These are phyloP conservation scores for Suricata suricatta DNA, from an alignment of 2,113 vertebrate genomes.

Conservation along the genomic window DNA sequence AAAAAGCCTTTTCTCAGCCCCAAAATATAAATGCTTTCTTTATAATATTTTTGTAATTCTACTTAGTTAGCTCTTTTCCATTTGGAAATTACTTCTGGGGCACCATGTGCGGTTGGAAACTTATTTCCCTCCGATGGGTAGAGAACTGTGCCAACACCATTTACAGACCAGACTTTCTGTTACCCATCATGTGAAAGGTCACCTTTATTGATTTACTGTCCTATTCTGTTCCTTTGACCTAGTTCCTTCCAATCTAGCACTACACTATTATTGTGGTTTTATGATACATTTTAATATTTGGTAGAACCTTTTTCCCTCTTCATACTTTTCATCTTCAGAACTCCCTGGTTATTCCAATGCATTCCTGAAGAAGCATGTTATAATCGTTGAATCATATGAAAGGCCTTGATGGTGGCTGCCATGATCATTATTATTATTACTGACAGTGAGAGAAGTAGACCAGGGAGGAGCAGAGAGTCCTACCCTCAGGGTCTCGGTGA, in stretches of 20 bases:
- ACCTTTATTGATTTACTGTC: neutral
- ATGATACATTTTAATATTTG: neutral
- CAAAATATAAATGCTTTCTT: neutral
- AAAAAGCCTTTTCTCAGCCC: neutral
- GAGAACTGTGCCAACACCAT: neutral
- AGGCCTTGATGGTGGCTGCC: neutral
- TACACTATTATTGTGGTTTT: neutral
- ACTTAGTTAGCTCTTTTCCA: neutral
- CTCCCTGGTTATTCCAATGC: neutral
- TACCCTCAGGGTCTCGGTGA: neutral
- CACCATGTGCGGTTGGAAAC: neutral
- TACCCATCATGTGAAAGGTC: neutral
- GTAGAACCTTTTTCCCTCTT: neutral
- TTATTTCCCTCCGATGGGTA: neutral
- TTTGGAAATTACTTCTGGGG: constrained; percentile 7
- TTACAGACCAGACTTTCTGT: neutral
- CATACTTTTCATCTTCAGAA: neutral
- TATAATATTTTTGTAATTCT: constrained; percentile 9
- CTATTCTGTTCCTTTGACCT: neutral
- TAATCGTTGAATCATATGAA: neutral
- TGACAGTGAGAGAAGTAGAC: neutral
- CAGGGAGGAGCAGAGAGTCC: neutral
- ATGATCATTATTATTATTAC: rapidly evolving
- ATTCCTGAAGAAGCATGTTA: neutral
- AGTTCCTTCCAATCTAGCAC: neutral